Percentiles rank a stretch among this genome's conserved stretches.
These are phyloP conservation scores for Orthonyx spaldingii DNA, from an alignment of 2,113 vertebrate genomes.

Conservation along the genomic window DNA sequence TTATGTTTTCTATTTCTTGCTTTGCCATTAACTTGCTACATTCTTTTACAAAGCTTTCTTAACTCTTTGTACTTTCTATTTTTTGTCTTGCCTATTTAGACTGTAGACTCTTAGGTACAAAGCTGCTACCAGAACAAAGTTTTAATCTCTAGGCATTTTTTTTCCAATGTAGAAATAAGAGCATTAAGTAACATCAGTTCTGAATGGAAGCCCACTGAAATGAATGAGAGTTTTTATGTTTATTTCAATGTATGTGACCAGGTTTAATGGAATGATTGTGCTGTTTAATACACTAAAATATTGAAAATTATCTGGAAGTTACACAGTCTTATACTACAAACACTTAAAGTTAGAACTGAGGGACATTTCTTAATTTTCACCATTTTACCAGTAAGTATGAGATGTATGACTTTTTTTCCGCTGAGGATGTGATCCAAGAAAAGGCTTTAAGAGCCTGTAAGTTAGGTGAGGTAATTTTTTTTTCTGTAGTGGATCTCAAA, in stretches of 20 bases:
- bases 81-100: background rate
- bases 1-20: background rate
- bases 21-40: background rate
- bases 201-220: background rate
- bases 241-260: background rate
- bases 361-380: background rate
- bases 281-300: background rate
- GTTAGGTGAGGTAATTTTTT: background rate
- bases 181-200: background rate
- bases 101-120: background rate
- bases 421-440: background rate
- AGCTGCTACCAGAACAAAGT: background rate
- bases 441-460: background rate
- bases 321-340: background rate
- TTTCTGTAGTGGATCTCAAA: background rate
- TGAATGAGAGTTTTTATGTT: background rate
- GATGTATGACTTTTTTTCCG: background rate
- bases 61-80: background rate
- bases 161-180: background rate
- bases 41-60: background rate
- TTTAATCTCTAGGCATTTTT: background rate
- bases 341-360: background rate
- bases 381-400: background rate
- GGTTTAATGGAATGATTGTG: background rate
- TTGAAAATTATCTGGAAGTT: background rate